Conservation (phyloP, 2,113 vertebrate genomes). For the Pseudorectes ferrugineus region DNA sequence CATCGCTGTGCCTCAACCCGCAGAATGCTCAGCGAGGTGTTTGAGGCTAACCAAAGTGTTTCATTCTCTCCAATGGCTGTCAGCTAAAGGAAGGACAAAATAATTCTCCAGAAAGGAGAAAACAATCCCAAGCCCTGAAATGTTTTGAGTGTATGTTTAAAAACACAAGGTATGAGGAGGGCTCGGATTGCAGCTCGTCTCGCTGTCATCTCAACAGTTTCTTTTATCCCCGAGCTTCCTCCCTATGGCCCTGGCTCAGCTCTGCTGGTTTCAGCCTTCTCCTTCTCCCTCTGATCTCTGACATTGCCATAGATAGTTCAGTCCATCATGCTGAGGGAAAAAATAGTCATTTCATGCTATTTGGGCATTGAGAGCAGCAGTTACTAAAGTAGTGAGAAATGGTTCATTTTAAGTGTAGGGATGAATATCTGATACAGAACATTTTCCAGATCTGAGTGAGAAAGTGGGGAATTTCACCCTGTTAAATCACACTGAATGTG, state of each 20-base stretch:
- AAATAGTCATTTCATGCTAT: neutral
- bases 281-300: conserved; percentile 1
- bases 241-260: neutral
- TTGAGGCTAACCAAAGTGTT: conserved; percentile 43
- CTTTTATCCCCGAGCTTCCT: neutral
- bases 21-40: conserved; percentile 5
- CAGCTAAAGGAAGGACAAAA: conserved; percentile 36
- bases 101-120: conserved; percentile 7
- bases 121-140: conserved; percentile 2
- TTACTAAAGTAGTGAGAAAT: neutral
- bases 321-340: neutral
- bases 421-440: rapidly evolving
- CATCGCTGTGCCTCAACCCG: neutral
- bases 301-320: neutral
- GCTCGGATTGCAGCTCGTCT: neutral
- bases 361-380: neutral
- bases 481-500: neutral
- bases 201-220: conserved; percentile 6
- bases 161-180: neutral
- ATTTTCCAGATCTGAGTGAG: neutral
- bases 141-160: neutral
- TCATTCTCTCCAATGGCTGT: conserved; percentile 4
- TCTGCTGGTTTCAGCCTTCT: neutral
- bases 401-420: neutral
- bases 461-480: neutral